Conservation (phyloP, 2,888 invertebrate species). For the Perithous albicinctus region DNA sequence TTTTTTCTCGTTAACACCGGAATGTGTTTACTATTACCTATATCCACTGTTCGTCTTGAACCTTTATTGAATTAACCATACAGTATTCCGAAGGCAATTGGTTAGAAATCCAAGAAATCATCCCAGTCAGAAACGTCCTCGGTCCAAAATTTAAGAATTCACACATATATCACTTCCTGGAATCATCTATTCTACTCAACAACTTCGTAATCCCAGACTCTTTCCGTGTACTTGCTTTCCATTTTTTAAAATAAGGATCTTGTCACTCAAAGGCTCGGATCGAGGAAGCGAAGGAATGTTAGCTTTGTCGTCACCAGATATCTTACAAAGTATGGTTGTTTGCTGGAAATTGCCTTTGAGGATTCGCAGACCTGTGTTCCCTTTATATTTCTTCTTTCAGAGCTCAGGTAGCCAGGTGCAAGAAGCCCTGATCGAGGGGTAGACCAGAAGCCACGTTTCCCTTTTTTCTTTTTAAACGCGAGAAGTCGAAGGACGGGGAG, state of each 20-base stretch:
- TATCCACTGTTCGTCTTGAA: neutral
- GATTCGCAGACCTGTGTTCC: neutral
- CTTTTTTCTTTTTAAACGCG: neutral
- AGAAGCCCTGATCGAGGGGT: constrained; percentile 66
- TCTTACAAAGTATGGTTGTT: neutral
- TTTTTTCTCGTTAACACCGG: no score
- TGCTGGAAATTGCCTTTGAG: neutral
- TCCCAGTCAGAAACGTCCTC: neutral
- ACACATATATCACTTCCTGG: constrained; percentile 15
- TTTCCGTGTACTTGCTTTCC: neutral
- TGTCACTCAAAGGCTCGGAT: neutral
- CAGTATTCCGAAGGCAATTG: neutral
- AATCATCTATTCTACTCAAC: constrained; percentile 22
- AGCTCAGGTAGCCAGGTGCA: constrained; percentile 80
- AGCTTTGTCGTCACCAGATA: constrained; percentile 54
- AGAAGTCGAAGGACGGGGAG: constrained; percentile 17
- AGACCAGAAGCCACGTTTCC: constrained; percentile 52
- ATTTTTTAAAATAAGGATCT: constrained; percentile 1
- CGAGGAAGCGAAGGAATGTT: constrained; percentile 43
- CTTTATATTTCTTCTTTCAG: constrained; percentile 8
- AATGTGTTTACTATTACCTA: no score
- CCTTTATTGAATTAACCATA: neutral
- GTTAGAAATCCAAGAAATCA: neutral
- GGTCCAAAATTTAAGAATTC: neutral
- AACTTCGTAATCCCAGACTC: neutral